These are phyloP conservation scores for Propsilocerus akamusi DNA, from an alignment of 1,140 invertebrate species.

Conservation along the genomic window DNA sequence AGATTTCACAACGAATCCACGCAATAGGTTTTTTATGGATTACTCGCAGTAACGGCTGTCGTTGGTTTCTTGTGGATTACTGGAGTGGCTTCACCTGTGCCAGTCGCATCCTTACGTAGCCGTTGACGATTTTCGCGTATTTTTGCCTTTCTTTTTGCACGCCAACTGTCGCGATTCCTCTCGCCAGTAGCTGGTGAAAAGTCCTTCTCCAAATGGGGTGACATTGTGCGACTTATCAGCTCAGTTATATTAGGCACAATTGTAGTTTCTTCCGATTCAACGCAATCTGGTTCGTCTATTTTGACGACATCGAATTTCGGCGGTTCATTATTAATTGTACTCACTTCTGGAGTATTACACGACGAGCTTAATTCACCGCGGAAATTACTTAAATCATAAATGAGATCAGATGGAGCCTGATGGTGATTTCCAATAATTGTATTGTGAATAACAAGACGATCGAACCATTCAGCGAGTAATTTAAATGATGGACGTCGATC, in stretches of 20 bases:
- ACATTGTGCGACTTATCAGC: slow-evolving; percentile 19
- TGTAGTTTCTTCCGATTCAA: slow-evolving; percentile 10
- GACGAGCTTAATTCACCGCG: slow-evolving; percentile 19
- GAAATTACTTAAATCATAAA: slow-evolving; percentile 59
- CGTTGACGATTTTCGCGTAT: slow-evolving; percentile 7
- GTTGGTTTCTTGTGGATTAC: not conserved
- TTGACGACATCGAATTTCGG: slow-evolving; percentile 12
- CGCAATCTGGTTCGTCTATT: slow-evolving; percentile 16
- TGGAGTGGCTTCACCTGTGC: not conserved
- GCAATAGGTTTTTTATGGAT: not conserved
- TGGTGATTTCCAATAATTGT: slow-evolving; percentile 29
- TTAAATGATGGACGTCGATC: slow-evolving; percentile 73
- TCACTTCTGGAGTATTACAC: slow-evolving; percentile 7
- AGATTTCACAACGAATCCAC: too few species aligned
- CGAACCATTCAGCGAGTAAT: slow-evolving; percentile 66
- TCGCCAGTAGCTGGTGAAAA: slow-evolving; percentile 21
- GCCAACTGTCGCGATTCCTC: slow-evolving; percentile 19
- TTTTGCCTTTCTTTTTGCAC: slow-evolving; percentile 17
- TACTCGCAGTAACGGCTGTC: not conserved
- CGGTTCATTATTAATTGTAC: slow-evolving; percentile 13
- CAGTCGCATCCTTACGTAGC: not conserved
- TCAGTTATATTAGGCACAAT: slow-evolving; percentile 5
- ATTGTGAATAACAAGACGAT: slow-evolving; percentile 52
- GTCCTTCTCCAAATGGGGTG: slow-evolving; percentile 22
- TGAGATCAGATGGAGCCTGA: slow-evolving; percentile 40